These are phyloP conservation scores for Zaprionus gabonicus DNA, from an alignment of 1,140 invertebrate genomes.

Conservation along the genomic window DNA sequence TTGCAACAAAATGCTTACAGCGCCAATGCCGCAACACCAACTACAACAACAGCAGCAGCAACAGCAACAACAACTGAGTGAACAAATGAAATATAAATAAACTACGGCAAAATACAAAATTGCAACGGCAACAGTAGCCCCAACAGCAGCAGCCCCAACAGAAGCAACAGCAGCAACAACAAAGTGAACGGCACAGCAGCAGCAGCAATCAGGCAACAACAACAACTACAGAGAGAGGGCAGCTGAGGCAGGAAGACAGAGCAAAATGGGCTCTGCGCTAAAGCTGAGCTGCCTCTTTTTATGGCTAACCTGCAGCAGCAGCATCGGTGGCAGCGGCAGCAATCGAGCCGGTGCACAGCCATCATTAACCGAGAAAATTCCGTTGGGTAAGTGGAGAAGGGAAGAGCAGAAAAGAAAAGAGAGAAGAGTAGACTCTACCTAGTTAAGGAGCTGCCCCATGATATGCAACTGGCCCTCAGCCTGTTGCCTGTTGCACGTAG, in stretches of 20 bases:
- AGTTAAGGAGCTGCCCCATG: too few species aligned
- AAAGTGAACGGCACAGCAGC: background rate
- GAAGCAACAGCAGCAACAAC: slow-evolving; percentile 3
- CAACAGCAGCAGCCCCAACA: background rate
- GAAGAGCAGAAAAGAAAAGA: slow-evolving; percentile 1
- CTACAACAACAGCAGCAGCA: slow-evolving; percentile 39
- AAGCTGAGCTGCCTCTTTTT: slow-evolving; percentile 69
- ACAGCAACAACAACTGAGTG: slow-evolving; percentile 36
- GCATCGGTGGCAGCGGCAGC: slow-evolving; percentile 27
- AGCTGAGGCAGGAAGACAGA: slow-evolving; percentile 29
- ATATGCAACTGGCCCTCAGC: background rate
- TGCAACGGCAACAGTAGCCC: slow-evolving; percentile 6
- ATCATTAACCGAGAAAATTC: slow-evolving; percentile 84
- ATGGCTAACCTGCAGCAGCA: slow-evolving; percentile 70
- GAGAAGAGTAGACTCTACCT: background rate
- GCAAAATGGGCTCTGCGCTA: slow-evolving; percentile 75
- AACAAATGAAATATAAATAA: slow-evolving; percentile 38
- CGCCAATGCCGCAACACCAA: slow-evolving; percentile 23
- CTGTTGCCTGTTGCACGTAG: background rate
- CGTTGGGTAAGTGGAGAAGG: slow-evolving; percentile 78
- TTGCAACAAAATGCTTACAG: slow-evolving; percentile 63
- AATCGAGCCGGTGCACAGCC: slow-evolving; percentile 65
- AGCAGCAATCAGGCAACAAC: slow-evolving; percentile 39
- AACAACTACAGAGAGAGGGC: slow-evolving; percentile 18
- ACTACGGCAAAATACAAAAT: slow-evolving; percentile 20